Base-by-base conservation (phyloP, 2,113 vertebrate genomes). In the Natator depressus region DNA sequence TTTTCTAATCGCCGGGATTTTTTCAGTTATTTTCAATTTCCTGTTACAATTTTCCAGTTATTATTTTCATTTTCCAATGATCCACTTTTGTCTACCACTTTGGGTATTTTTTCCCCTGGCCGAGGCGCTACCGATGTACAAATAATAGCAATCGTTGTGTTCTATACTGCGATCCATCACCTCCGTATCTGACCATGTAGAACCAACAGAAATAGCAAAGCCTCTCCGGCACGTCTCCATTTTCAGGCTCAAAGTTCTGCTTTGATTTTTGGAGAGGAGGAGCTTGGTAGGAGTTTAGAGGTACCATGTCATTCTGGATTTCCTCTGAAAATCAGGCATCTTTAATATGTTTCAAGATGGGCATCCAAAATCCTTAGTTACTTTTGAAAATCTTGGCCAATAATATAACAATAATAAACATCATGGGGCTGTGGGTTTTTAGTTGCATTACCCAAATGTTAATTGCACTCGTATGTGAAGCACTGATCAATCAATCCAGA, bases 401-500 rank as follows among this genome's bases (percentile, higher is more conserved):
- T 16, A 76, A 46, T 47, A 38, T 19, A n/a, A 72, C 10, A 46
- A 76, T 38, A 76, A 76, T 22, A 76, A 24, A 46, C 72, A 90
- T 91, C 91, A 95, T 0, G 1, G 62, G 94, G 87, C 65, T 35
- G 89, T 79, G 50, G 62, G 1, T 38, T 57, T 57, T 65, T 5
- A 78, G 78, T 80, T 89, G 75, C 93, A 89, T 87, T 82, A 5
- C 1, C 62, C 0, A 0, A 14, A 87, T 31, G 35, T 69, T 38
- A 29, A 51, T 55, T 24, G 13, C 78, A 17, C 2, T 88, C 87
- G 1, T 13, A 78, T 51, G 92, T 91, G 22, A 57, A 55, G 84
- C 95, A 25, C 7, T 17, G 16, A 1, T 0, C 9, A 0, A 49
- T 17, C 84, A 2, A 0, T 0, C 0, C 0, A 31, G 5, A 17